These are phyloP conservation scores for Aphelocoma coerulescens DNA, from an alignment of 2,113 vertebrate species.

Conservation along the genomic window DNA sequence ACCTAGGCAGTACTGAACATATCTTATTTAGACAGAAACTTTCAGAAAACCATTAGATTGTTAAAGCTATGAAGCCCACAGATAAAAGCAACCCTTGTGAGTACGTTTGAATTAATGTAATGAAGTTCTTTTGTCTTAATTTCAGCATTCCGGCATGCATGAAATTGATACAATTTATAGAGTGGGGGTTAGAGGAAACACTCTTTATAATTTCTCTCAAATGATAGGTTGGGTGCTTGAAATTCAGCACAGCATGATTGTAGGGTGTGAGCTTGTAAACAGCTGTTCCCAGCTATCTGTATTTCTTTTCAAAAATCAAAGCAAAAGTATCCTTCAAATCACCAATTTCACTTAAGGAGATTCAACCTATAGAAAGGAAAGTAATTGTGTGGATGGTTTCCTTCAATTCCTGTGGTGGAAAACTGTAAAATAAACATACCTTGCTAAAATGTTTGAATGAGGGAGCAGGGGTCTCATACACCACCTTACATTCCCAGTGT, in stretches of 20 bases:
- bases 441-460: background rate
- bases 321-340: background rate
- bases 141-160: background rate
- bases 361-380: background rate
- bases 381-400: background rate
- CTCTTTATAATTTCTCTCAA: background rate
- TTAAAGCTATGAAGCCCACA: background rate
- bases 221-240: background rate
- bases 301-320: background rate
- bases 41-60: background rate
- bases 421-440: background rate
- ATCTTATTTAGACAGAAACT: background rate
- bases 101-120: background rate
- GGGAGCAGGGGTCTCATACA: background rate
- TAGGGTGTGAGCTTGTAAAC: background rate
- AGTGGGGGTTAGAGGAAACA: background rate
- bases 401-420: background rate
- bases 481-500: rapidly evolving
- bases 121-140: background rate
- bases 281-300: background rate
- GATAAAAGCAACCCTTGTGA: background rate
- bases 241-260: background rate
- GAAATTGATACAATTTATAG: background rate
- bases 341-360: background rate
- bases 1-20: background rate